Percentiles rank a stretch among this genome's conserved stretches.
These are phyloP conservation scores for Lutjanus campechanus DNA, from an alignment of 2,797 vertebrate species.

Conservation along the genomic window DNA sequence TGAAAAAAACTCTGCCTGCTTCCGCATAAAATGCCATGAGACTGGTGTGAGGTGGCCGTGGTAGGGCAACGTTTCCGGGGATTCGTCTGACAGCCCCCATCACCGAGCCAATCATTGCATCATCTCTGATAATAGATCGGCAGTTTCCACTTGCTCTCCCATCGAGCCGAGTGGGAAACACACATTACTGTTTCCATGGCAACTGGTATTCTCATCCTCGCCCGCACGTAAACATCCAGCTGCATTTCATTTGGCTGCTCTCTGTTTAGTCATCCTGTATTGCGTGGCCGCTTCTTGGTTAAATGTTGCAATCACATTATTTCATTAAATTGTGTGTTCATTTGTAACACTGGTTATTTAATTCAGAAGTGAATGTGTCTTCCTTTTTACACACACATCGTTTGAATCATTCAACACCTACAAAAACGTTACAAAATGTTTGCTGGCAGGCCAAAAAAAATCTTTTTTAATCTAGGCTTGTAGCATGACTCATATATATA, in stretches of 20 bases:
- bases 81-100: conserved; percentile 56
- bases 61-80: conserved; percentile 35
- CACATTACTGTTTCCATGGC: conserved; percentile 79
- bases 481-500: too few species aligned
- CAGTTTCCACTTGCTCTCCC: conserved; percentile 64
- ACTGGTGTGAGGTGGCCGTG: conserved; percentile 17
- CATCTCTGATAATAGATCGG: conserved; percentile 60
- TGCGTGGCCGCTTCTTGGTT: conserved; percentile 37
- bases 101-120: conserved; percentile 71
- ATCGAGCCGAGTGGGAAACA: conserved; percentile 74
- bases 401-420: conserved; percentile 11
- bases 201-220: conserved; percentile 68
- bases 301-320: conserved; percentile 34
- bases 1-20: conserved; percentile 43
- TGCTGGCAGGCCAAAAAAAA: background rate
- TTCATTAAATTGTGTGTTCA: conserved; percentile 20
- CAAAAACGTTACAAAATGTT: background rate
- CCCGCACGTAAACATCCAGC: conserved; percentile 67
- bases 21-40: conserved; percentile 22
- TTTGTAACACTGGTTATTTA: conserved; percentile 5
- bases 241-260: conserved; percentile 63
- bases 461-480: background rate
- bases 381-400: background rate
- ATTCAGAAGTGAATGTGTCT: background rate
- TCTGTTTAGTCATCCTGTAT: conserved; percentile 57